Base-by-base conservation (phyloP, 1,140 invertebrate genomes). In the Halesus radiatus region DNA sequence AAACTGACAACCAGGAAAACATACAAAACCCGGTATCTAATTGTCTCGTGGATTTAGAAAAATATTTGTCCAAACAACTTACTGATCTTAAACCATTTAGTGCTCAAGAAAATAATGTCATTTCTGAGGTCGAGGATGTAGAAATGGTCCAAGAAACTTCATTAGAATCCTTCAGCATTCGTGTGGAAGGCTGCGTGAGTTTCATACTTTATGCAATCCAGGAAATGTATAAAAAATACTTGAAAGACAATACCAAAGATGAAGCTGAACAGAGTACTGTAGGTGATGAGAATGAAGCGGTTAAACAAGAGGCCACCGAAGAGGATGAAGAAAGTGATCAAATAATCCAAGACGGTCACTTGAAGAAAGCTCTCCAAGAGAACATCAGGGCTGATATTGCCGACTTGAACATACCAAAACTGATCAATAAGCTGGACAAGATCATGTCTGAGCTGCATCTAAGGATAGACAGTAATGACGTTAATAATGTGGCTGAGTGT, bases 201-300 rank as follows among this genome's bases (percentile, higher is more conserved):
- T 90, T 87, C 52, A 90, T 94, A 84, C 86, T 95, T 1, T 80
- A 94, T 7, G 87, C 91, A 0, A 90, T 96, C 76, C 94, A 96
- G 85, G 92, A 92, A 62, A 87, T 95, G 53, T 94, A 93, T 83
- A 95, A 95, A 85, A 92, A 92, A 80, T 91, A 92, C 87, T 54
- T 29, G 8, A 29, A 26, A 22, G 23, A 22, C 4, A 74, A 56
- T 54, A 56, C 15, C 3, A 8, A 18, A 37, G 18, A 20, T 64
- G 26, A 64, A 7, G 5, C 70, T n/a, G 52, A 73, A 74, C 32
- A 23, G 15, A 77, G 23, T 23, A 58, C 78, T 50, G 66, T 72
- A 3, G 26, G 78, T 74, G 84, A 74, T 79, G 87, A 90, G 13
- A 84, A 90, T 76, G 84, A 88, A 78, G 86, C 86, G 56, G 85